Percentiles rank a stretch among this genome's conserved stretches.
Conservation (phyloP, 2,113 vertebrate species). For the Heloderma charlesbogerti region DNA sequence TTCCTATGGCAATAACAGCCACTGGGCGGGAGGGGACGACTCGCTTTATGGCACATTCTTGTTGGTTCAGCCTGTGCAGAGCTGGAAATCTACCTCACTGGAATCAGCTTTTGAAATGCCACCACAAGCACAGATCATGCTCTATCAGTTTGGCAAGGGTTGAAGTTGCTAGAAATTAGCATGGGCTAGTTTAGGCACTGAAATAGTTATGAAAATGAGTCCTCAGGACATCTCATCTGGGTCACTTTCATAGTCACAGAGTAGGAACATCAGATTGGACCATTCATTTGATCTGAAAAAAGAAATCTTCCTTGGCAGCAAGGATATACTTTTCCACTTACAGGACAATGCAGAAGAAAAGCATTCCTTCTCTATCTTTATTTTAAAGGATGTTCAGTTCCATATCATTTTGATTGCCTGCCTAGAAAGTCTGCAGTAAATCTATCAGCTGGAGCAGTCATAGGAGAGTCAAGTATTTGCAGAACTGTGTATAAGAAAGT, state of each 20-base stretch:
- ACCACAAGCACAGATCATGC: neutral
- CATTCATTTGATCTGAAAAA: neutral
- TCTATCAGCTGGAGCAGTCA: slow-evolving; percentile 46
- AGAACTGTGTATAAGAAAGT: slow-evolving; percentile 41
- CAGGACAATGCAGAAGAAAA: neutral
- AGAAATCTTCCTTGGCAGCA: neutral
- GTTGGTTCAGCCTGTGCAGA: neutral
- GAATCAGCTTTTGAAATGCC: neutral
- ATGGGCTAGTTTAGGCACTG: neutral
- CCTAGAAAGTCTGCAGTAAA: slow-evolving; percentile 52
- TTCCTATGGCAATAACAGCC: neutral
- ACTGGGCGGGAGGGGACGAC: too few species aligned
- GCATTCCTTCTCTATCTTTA: slow-evolving; percentile 25
- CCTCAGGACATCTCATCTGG: neutral
- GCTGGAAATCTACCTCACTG: neutral
- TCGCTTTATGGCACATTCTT: neutral
- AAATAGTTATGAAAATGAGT: neutral
- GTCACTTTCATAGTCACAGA: neutral
- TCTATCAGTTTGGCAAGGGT: neutral
- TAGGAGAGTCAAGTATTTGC: slow-evolving; percentile 41
- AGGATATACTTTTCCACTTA: neutral
- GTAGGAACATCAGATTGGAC: neutral
- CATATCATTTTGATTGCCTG: slow-evolving; percentile 52
- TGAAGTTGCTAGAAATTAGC: neutral
- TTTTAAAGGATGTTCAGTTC: slow-evolving; percentile 31